These are phyloP conservation scores for Polypterus bichir DNA, from an alignment of 2,113 vertebrate species.

Conservation along the genomic window DNA sequence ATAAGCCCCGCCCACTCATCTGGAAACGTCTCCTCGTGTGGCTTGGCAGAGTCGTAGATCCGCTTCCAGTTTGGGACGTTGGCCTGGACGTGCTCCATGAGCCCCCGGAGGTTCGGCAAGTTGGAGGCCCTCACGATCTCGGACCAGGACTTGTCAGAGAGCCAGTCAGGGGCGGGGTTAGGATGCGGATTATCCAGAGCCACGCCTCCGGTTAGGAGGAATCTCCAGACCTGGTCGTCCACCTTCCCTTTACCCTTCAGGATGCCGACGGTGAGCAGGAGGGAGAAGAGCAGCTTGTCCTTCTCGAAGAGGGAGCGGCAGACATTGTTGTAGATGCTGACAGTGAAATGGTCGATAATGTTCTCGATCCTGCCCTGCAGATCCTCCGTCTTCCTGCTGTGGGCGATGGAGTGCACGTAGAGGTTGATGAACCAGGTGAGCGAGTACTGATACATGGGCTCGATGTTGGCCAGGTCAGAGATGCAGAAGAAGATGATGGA, in stretches of 20 bases:
- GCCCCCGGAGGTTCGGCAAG: constrained; percentile 45
- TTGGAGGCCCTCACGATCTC: constrained; percentile 69
- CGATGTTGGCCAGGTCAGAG: constrained; percentile 79
- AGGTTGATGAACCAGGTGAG: constrained; percentile 79
- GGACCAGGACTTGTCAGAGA: constrained; percentile 76
- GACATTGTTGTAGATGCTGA: constrained; percentile 74
- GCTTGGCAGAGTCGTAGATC: constrained; percentile 68
- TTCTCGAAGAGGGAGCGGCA: constrained; percentile 87
- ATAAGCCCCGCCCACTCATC: constrained; percentile 42
- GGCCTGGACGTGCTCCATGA: constrained; percentile 53
- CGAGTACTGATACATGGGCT: constrained; percentile 91
- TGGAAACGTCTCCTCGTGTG: constrained; percentile 63
- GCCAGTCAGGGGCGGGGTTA: constrained; percentile 74
- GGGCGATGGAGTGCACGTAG: constrained; percentile 63
- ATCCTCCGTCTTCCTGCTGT: constrained; percentile 56
- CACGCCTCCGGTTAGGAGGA: constrained; percentile 75
- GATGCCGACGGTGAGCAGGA: constrained; percentile 72
- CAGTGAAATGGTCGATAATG: constrained; percentile 67
- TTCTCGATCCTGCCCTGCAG: constrained; percentile 53
- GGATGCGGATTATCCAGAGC: constrained; percentile 73
- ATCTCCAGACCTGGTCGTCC: constrained; percentile 63
- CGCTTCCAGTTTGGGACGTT: constrained; percentile 54
- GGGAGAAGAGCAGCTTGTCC: constrained; percentile 81
- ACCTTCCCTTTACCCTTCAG: constrained; percentile 64
- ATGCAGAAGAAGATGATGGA: constrained; percentile 82